Conservation (phyloP, 2,113 vertebrate species). For the Murina feae region DNA sequence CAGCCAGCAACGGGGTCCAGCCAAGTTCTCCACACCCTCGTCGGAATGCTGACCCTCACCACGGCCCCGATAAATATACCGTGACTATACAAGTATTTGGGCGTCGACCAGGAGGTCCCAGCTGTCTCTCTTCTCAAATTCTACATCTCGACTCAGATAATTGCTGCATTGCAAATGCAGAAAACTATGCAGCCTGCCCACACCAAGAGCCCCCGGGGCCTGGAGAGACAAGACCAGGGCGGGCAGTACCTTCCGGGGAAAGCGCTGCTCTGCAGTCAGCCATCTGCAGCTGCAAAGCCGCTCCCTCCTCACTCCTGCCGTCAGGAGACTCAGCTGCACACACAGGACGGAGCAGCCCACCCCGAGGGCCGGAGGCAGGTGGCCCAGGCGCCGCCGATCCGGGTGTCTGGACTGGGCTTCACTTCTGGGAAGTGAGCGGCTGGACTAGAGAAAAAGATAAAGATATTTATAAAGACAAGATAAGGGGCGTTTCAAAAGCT, state of each 20-base stretch:
- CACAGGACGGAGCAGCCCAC: neutral
- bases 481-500: rapidly evolving
- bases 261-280: neutral
- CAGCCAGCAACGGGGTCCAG: neutral
- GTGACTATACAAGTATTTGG: neutral
- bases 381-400: rapidly evolving
- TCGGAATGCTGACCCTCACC: neutral
- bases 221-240: rapidly evolving
- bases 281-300: rapidly evolving
- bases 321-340: too few relatives aligned
- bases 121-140: conserved; percentile 7
- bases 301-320: too few relatives aligned
- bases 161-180: neutral
- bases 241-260: rapidly evolving
- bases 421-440: neutral
- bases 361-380: too few relatives aligned
- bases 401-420: rapidly evolving
- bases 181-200: neutral
- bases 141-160: neutral
- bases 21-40: neutral
- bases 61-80: neutral
- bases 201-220: neutral
- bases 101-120: neutral
- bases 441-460: neutral
- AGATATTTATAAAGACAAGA: neutral